Evolutionary conservation across 30 jellyfish, hydroid and myxozoan species (phyloP).

Genomic region (Cassiopea andromeda): DNA sequence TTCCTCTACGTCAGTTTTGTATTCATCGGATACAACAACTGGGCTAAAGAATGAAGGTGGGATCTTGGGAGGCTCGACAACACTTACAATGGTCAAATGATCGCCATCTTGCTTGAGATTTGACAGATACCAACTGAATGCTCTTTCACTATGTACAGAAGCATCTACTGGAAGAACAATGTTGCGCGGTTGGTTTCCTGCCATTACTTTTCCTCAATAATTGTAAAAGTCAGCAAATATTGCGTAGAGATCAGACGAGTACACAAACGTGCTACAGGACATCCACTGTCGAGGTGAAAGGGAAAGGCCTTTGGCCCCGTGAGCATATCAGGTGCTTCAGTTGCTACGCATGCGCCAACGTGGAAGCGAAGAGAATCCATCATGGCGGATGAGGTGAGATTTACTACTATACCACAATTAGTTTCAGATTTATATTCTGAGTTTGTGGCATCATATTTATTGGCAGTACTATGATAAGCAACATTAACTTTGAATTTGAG

Average conservation of each 20-base stretch:
- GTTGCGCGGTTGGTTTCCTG: constrained; percentile 31
- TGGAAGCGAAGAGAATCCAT: constrained; percentile 26
- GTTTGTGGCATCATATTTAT: too few relatives aligned
- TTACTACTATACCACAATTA: neutral
- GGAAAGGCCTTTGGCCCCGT: constrained; percentile 55
- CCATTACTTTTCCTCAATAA: neutral
- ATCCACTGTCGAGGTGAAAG: neutral
- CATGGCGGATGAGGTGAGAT: constrained; percentile 55
- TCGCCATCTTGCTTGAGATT: constrained; percentile 72
- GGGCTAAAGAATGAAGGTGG: constrained; percentile 70
- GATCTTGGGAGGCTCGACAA: constrained; percentile 76
- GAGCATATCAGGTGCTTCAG: constrained; percentile 9
- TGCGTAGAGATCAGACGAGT: neutral
- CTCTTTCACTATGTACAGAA: constrained; percentile 85
- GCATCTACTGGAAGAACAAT: constrained; percentile 78
- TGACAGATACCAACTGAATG: constrained; percentile 69
- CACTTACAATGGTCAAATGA: constrained; percentile 60
- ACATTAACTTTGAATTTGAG: too few relatives aligned
- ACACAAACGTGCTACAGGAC: constrained; percentile 31
- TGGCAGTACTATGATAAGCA: too few relatives aligned
- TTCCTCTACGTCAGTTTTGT: constrained; percentile 57
- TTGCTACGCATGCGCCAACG: constrained; percentile 39
- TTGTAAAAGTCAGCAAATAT: neutral
- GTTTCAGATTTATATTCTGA: neutral
- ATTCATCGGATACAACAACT: constrained; percentile 68